Base-by-base conservation (phyloP, 2,888 invertebrate genomes). In the Lagria hirta region DNA sequence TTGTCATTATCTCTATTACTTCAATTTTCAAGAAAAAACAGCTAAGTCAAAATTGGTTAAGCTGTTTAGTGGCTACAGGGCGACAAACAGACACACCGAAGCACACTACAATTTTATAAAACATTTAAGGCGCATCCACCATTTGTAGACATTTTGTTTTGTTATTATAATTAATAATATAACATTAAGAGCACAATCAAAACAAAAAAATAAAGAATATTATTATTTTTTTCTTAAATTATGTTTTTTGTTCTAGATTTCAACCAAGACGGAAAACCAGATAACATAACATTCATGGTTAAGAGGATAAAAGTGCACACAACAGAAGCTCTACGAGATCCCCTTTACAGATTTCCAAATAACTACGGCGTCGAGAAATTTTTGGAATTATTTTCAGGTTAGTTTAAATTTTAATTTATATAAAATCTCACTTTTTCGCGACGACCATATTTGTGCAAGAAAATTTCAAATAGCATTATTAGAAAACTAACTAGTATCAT, bases 341-440 rank as follows among this genome's bases (percentile, higher is more conserved):
- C 88, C 4, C 80, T 83, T 30, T 95, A 95, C 74, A 82, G 93
- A 57, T 93, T 91, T 73, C 88, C 91, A 0, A 88, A 88, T 60
- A 96, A 96, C 73, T 96, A 98, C 69, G 98, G 97, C 27, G 98
- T 98, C 41, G 97, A 96, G 70, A 97, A 98, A 76, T 98, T 95
- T 75, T 80, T 98, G 52, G 98, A 98, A 74, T 80, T 97, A 50
- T 97, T 98, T 78, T 96, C 96, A 57, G 90, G 90, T 89, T 73
- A 76, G 76, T 70, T 6, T 7, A 27, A 27, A 15, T 28, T 22
- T 16, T 34, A 26, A 10, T 35, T 24, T 17, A 17, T 16, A 17
- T 15, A 28, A 28, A 28, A 15, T 16, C 17, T 18, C 8, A 23
- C 14, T 8, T 34, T 23, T n/a, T 1, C 6, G 6, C 14, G 4